Evolutionary conservation across 1,140 invertebrate genomes (phyloP).

Genomic region (Ruditapes philippinarum): DNA sequence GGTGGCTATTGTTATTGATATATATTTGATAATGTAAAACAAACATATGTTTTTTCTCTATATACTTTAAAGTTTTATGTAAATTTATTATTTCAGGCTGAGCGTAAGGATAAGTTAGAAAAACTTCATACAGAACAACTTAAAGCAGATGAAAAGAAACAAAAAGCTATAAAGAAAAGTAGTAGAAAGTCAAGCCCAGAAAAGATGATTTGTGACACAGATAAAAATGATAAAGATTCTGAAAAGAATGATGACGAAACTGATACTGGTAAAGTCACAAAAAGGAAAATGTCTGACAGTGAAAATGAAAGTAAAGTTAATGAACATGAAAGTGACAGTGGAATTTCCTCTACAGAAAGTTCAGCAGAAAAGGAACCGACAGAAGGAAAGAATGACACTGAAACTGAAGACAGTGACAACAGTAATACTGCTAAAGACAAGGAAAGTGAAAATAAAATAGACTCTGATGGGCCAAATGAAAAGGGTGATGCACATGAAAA

Average conservation of each 20-base stretch:
- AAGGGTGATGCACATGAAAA: not conserved
- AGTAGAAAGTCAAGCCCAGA: not conserved
- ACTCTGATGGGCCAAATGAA: not conserved
- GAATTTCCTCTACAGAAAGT: not conserved
- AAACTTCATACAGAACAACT: not conserved
- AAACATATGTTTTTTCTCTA: no score
- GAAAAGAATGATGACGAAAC: not conserved
- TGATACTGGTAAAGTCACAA: not conserved
- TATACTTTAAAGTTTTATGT: no score
- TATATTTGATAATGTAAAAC: no score
- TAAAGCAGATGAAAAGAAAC: not conserved
- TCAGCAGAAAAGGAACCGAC: not conserved
- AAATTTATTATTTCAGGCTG: conserved; percentile 1
- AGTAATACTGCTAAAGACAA: not conserved
- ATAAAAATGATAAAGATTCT: not conserved
- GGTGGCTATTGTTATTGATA: no score
- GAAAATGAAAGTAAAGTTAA: not conserved
- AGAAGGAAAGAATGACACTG: not conserved
- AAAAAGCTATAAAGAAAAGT: not conserved
- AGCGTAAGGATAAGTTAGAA: not conserved
- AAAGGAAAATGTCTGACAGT: not conserved
- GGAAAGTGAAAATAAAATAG: not conserved
- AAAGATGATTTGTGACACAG: not conserved
- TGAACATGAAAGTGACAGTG: not conserved
- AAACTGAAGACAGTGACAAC: not conserved